Evolutionary conservation across 2,888 invertebrate genomes (phyloP).

Genomic region (Drosophila acutilabella): DNA sequence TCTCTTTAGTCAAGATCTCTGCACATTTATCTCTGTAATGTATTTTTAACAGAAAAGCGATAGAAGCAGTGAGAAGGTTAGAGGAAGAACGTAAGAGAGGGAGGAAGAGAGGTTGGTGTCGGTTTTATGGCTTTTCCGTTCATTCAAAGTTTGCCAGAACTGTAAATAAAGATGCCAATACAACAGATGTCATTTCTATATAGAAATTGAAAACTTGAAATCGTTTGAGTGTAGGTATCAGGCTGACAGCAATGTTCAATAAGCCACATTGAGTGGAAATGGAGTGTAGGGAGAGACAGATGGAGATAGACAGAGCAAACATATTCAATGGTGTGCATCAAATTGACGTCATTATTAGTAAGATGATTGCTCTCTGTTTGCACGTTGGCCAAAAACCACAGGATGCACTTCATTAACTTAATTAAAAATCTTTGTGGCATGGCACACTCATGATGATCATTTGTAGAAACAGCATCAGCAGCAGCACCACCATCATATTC

Average conservation of each 20-base stretch:
- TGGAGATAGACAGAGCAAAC: not conserved
- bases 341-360: slow-evolving; percentile 28
- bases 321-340: slow-evolving; percentile 18
- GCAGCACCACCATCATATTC: slow-evolving; percentile 9
- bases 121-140: slow-evolving; percentile 36
- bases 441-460: slow-evolving; percentile 17
- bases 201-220: slow-evolving; percentile 4
- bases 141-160: slow-evolving; percentile 6
- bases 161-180: slow-evolving; percentile 20
- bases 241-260: slow-evolving; percentile 23
- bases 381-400: slow-evolving; percentile 63
- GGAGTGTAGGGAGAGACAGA: not conserved
- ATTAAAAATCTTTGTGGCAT: slow-evolving; percentile 66
- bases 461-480: not conserved
- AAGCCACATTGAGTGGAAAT: slow-evolving; percentile 10
- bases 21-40: slow-evolving; percentile 42
- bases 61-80: too few relatives aligned
- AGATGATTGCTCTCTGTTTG: slow-evolving; percentile 37
- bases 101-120: not conserved
- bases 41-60: slow-evolving; percentile 8
- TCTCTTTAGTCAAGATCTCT: slow-evolving; percentile 15
- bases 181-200: slow-evolving; percentile 26
- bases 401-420: slow-evolving; percentile 77
- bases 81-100: not conserved
- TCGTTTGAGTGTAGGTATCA: slow-evolving; percentile 17